Base-by-base conservation (phyloP, 2,797 vertebrate genomes). In the Melanotaenia maccullochi region DNA sequence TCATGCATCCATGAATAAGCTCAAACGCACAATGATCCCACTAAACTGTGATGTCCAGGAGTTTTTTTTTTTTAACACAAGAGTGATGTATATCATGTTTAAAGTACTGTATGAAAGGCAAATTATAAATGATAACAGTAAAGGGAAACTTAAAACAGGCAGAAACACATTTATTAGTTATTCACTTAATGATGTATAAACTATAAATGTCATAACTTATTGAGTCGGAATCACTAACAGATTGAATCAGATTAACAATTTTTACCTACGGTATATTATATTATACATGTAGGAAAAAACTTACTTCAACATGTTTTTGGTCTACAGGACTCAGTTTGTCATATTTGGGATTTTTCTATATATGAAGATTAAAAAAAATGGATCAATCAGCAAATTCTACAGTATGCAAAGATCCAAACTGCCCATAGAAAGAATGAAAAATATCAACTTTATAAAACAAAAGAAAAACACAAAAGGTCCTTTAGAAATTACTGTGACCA, bases 1-100 rank as follows among this genome's bases (percentile, higher is more conserved):
- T 76, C 73, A 55, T 63, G 54, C 60, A 71, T 52, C 61, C 36
- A 40, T 44, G 68, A 77, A 65, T 77, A 65, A 67, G 71, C 32
- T 59, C 32, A 47, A 68, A 68, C 75, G 52, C 76, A 62, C 73
- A 54, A 49, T 16, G 40, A 67, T 24, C 68, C 18, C 40, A 28
- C 51, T n/a, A 40, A 68, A 77, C 49, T 32, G n/a, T 18, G 56
- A 69, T 68, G 62, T 9, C 58, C 12, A 3, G 18, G 16, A 49
- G 18, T 1, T 44, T 57, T 32, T 8, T 36, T 36, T 36, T 59
- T 79, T 52, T 57, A 28, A 32, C 38, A 36, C 54, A 52, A 32
- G 32, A 62, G 25, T 13, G 44, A 66, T 25, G 16, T 20, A 42
- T 38, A 9, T 20, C 58, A 9, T 33, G 24, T 58, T 60, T 12